These are phyloP conservation scores for Microcebus tavaratra DNA, from an alignment of 2,113 vertebrate species.

Conservation along the genomic window DNA sequence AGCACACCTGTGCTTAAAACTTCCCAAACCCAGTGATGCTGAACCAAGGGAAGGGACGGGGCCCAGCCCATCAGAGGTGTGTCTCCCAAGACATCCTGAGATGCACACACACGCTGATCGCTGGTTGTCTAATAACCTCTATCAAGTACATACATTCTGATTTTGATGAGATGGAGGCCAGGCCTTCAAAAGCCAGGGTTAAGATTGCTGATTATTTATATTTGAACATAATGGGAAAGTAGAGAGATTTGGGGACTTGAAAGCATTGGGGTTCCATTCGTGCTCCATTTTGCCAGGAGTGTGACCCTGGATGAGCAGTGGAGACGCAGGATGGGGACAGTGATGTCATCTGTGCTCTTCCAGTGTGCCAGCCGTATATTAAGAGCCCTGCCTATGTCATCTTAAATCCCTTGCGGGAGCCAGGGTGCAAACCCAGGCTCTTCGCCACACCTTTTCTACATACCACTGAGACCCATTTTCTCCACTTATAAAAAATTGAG, in stretches of 20 bases:
- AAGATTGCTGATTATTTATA: neutral
- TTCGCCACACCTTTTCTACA: neutral
- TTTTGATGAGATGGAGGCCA: neutral
- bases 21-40: neutral
- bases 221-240: neutral
- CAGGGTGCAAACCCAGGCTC: neutral
- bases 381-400: no score
- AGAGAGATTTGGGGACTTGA: neutral
- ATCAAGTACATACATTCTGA: neutral
- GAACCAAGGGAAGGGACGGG: neutral
- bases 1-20: neutral
- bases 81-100: neutral
- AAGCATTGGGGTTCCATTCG: neutral
- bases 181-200: neutral
- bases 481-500: neutral
- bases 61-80: neutral
- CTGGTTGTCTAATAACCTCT: neutral
- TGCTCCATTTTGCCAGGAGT: neutral
- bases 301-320: neutral
- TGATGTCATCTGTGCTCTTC: no score
- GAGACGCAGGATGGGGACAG: neutral
- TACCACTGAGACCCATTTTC: neutral
- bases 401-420: neutral
- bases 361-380: neutral
- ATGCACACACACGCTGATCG: neutral